Evolutionary conservation across 1,140 invertebrate genomes (phyloP), one percentile per base, ranked within the genome.

Genomic region (Calephelis nemesis): DNA sequence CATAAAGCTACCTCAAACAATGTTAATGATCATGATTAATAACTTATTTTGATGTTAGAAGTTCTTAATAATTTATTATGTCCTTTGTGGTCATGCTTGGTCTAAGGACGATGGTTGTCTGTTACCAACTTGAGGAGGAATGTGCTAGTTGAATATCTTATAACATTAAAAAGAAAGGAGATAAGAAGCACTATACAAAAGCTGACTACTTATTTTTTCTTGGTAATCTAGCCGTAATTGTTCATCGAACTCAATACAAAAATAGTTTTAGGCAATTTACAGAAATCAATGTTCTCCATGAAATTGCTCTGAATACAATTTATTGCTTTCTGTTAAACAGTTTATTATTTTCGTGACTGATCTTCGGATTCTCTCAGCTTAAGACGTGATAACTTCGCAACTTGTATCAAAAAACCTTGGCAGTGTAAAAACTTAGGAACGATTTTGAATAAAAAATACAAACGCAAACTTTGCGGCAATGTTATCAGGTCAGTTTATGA

Each of bases 181-280:
- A 42, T 42, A 5, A 42, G 8, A 42, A 19, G 19, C 19, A 15
- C 9, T 10, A 12, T 11, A 54, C 8, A 5, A 8, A 30, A 10
- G 9, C 5, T 19, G 9, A 54, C 7, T 7, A 52, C 50, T 8
- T 19, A 52, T 7, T 19, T 30, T 12, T 58, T 19, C 19, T 30
- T 10, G 7, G 9, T 54, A 50, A 50, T 54, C 52, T 58, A 58
- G 9, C 30, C 11, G 11, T 58, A 39, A 58, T 30, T 58, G 52
- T 58, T 58, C 71, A 77, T 70, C 19, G 69, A 81, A 79, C 78
- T 58, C 30, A 12, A 58, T 58, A 58, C 10, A 15, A 52, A 66
- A 66, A 66, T 54, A 66, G 45, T 58, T 15, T 65, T 65, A 52
- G 64, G 64, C 65, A n/a, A 66, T 66, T 66, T 50, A 45, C 9